phyloP scores from a whole-genome alignment of 2,888 invertebrate genomes.

The Pinctada fucata region DNA sequence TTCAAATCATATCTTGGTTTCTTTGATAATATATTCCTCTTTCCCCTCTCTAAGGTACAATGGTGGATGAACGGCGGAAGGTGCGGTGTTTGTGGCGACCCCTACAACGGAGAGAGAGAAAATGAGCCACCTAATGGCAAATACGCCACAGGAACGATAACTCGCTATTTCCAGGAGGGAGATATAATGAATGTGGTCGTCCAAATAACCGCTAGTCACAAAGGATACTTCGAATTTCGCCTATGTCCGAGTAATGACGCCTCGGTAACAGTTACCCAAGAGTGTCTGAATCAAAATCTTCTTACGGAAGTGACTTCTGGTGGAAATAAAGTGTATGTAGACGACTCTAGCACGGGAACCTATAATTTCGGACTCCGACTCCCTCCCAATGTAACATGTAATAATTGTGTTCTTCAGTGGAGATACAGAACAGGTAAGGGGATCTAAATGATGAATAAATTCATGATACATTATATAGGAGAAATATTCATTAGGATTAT shows the following conservation, averaged over 20 bases:
- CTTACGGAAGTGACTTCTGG: constrained; percentile 53
- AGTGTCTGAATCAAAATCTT: constrained; percentile 65
- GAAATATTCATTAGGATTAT: too few species aligned
- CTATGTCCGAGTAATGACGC: constrained; percentile 67
- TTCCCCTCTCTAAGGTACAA: constrained; percentile 38
- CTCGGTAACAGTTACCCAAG: constrained; percentile 60
- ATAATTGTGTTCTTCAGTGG: constrained; percentile 42
- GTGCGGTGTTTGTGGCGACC: constrained; percentile 54
- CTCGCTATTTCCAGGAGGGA: constrained; percentile 35
- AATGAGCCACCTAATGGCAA: constrained; percentile 48
- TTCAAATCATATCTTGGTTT: too few species aligned
- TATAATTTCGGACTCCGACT: constrained; percentile 24
- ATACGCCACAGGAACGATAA: constrained; percentile 49
- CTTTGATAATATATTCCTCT: too few species aligned
- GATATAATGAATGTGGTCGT: constrained; percentile 38
- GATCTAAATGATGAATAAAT: too few species aligned
- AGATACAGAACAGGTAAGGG: constrained; percentile 35
- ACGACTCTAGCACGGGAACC: constrained; percentile 25
- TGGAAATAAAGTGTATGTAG: constrained; percentile 45
- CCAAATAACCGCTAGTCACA: constrained; percentile 52
- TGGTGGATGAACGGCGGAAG: constrained; percentile 45
- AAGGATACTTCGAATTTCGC: constrained; percentile 61
- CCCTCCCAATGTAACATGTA: constrained; percentile 26
- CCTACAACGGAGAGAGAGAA: constrained; percentile 28
- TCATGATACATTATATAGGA: too few species aligned